These are phyloP conservation scores for Montipora capricornis DNA, from an alignment of 64 coral and sea anemone species.

Conservation along the genomic window DNA sequence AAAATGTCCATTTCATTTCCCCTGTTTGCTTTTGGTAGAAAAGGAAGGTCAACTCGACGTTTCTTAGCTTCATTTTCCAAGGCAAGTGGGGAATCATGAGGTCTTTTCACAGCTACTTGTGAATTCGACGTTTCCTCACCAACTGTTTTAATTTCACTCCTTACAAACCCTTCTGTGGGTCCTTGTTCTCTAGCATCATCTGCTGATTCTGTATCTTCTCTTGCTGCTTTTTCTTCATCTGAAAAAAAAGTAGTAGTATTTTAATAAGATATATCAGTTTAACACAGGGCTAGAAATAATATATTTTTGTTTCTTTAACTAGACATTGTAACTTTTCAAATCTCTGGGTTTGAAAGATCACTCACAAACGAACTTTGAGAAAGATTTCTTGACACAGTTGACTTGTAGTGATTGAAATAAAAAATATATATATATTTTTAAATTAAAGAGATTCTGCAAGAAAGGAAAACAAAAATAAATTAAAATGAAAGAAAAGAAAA, in stretches of 20 bases:
- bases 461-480: no score
- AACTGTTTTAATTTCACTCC: conserved; percentile 85
- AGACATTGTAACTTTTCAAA: no score
- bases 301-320: background rate
- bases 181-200: conserved; percentile 15
- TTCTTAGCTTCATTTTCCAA: conserved; percentile 81
- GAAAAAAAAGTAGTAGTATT: background rate
- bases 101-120: conserved; percentile 77
- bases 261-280: background rate
- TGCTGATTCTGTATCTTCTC: conserved; percentile 72
- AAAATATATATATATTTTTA: no score
- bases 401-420: no score
- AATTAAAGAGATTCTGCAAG: no score
- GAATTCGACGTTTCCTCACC: conserved; percentile 80
- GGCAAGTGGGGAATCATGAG: conserved; percentile 38
- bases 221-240: conserved; percentile 87
- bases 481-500: no score
- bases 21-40: conserved; percentile 73
- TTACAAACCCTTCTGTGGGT: conserved; percentile 34
- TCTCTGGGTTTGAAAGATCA: no score
- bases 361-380: no score
- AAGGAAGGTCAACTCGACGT: conserved; percentile 74
- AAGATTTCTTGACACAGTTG: no score
- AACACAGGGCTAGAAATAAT: background rate
- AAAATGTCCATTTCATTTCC: conserved; percentile 91